Base-by-base conservation (phyloP, 2,888 invertebrate genomes). In the Mantis religiosa region DNA sequence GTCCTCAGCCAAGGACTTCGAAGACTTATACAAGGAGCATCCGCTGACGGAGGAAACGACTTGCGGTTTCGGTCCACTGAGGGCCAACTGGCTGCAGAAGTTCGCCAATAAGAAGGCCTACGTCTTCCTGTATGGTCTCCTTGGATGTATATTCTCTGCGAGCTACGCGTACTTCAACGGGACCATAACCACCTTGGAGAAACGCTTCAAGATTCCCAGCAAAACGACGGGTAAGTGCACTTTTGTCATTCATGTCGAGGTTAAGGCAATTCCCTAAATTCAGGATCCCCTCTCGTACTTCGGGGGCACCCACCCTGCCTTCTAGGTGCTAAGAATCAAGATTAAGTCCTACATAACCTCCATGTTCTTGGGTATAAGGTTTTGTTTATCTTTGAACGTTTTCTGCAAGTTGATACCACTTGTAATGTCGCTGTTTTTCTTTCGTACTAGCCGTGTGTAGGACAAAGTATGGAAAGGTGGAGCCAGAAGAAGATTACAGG, bases 151-250 rank as follows among this genome's bases (percentile, higher is more conserved):
- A 89, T 96, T 95, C 92, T 95, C 95, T 28, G 96, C 96, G 91
- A 95, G 95, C 89, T 96, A 95, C 91, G 95, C 96, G 6, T 96
- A 96, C 92, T 96, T 96, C 91, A 96, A 95, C 91, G 96, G 96
- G n/a, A 96, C 96, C 47, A 96, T 96, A 90, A 96, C 96, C 87
- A 96, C 96, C 4, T 93, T 96, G 90, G 96, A 96, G 92, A 96
- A 96, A 92, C 94, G 96, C 91, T 96, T 96, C 92, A 96, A 96
- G 92, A 96, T 96, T 91, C 96, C 96, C 27, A 96, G 96, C 82
- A 94, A 95, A 92, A 96, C 96, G 41, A 96, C 96, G 90, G 96
- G 95, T 95, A 91, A 93, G 92, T 27, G 28, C n/a, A 3, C 2
- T 2, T 8, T 8, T 83, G 12, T 6, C n/a, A 54, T 54, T 6